Evolutionary conservation across 2,113 vertebrate species (phyloP), one percentile per base, ranked within the genome.

Genomic region (Macquaria australasica): DNA sequence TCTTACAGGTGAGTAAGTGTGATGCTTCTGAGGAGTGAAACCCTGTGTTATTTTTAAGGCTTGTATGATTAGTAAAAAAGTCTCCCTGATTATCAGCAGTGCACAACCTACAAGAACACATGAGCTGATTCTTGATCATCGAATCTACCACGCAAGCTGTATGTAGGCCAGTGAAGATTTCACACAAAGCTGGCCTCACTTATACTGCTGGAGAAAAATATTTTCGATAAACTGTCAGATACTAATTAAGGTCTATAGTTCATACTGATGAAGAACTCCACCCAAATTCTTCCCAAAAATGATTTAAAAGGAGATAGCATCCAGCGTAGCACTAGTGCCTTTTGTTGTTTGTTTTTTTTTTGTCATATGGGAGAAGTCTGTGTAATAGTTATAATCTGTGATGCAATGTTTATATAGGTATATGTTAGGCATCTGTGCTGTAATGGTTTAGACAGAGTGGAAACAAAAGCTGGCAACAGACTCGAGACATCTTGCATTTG

Each of bases 401-500:
- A 50, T 45, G 59, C 20, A 55, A 37, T 88, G 75, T 82, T 73
- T 53, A 18, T 39, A 43, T 53, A 71, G 63, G 51, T 68, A 43
- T 45, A 82, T 58, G 34, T 56, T 66, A 56, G 16, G 73, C 75
- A 56, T 59, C 41, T 58, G 48, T 82, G 73, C 67, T 63, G 39
- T 73, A 58, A 59, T 64, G 37, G 20, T 59, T 64, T 18, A 28
- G 51, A 39, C 21, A 14, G 48, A 37, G 34, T 73, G 71, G 48
- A 77, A 71, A 45, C 25, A 69, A 73, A 72, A 79, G 14, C 48
- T 77, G 78, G 64, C 64, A 76, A 5, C 34, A 62, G 20, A 48
- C 41, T 37, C n/a, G 2, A 66, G 43, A 45, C 58, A 63, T 81
- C 60, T 81, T 84, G 58, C 37, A 37, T 6, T 37, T 37, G 28